phyloP scores from a whole-genome alignment of 2,888 invertebrate species.

The Lacanobia wlatinum region DNA sequence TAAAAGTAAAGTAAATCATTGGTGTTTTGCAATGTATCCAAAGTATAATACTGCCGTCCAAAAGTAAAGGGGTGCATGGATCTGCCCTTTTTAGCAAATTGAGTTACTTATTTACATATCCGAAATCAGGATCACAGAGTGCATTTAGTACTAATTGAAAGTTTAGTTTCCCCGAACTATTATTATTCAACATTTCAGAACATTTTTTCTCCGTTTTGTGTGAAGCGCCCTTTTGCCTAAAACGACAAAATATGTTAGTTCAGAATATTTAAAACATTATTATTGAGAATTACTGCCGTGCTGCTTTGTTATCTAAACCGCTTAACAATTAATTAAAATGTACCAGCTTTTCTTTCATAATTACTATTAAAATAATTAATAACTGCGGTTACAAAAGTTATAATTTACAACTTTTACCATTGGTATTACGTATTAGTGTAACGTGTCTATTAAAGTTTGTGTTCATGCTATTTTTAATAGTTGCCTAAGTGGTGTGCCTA shows the following conservation, averaged over 20 bases:
- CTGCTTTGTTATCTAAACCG: constrained; percentile 7
- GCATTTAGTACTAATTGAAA: no score
- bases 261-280: not conserved
- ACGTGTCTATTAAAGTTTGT: constrained; percentile 2
- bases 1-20: no score
- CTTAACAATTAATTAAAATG: constrained; percentile 26
- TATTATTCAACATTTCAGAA: no score
- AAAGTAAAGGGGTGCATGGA: no score
- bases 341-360: not conserved
- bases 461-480: constrained; percentile 5
- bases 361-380: not conserved
- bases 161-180: no score
- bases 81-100: no score
- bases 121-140: no score
- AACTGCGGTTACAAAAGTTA: constrained; percentile 15
- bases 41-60: not conserved
- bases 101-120: no score
- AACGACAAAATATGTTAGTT: no score
- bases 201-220: no score
- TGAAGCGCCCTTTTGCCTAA: no score
- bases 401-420: not conserved
- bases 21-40: not conserved
- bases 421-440: constrained; percentile 11
- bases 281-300: not conserved
- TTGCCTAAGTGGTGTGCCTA: constrained; percentile 1